A percentile compares a stretch with the other conserved stretches of the same genome.
phyloP scores from a whole-genome alignment of 1,140 invertebrate genomes.

The Cyphomyrmex costatus region DNA sequence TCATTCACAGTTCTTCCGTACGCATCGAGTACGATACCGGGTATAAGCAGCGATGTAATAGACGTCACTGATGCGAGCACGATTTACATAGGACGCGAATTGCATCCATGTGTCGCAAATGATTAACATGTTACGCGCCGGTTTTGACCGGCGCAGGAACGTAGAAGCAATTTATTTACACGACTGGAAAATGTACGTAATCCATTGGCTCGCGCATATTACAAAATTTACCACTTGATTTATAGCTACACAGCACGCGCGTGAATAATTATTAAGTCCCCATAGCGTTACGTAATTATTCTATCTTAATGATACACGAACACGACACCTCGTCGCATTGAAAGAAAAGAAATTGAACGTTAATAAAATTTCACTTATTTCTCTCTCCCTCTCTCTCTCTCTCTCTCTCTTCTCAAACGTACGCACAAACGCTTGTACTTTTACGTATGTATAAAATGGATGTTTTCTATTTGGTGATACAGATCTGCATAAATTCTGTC shows the following conservation, averaged over 20 bases:
- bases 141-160: not conserved
- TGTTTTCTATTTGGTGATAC: too few relatives aligned
- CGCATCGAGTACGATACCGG: not conserved
- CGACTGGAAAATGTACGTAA: slow-evolving; percentile 40
- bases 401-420: too few relatives aligned
- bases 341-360: slow-evolving; percentile 8
- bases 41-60: slow-evolving; percentile 11
- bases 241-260: not conserved
- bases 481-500: too few relatives aligned
- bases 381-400: not conserved
- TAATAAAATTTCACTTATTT: slow-evolving; percentile 10
- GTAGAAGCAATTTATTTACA: slow-evolving; percentile 42
- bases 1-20: slow-evolving; percentile 15
- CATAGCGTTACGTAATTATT: slow-evolving; percentile 43
- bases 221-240: slow-evolving; percentile 52
- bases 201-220: not conserved
- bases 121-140: slow-evolving; percentile 52
- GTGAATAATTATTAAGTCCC: slow-evolving; percentile 27
- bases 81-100: slow-evolving; percentile 47
- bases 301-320: slow-evolving; percentile 39
- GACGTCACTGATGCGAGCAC: not conserved
- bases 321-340: not conserved
- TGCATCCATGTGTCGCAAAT: slow-evolving; percentile 50
- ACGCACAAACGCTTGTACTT: not conserved
- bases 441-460: not conserved